A percentile compares a stretch with the other conserved stretches of the same genome.
Evolutionary conservation across 2,888 invertebrate genomes (phyloP).

Genomic region (Pseudococcus longispinus): DNA sequence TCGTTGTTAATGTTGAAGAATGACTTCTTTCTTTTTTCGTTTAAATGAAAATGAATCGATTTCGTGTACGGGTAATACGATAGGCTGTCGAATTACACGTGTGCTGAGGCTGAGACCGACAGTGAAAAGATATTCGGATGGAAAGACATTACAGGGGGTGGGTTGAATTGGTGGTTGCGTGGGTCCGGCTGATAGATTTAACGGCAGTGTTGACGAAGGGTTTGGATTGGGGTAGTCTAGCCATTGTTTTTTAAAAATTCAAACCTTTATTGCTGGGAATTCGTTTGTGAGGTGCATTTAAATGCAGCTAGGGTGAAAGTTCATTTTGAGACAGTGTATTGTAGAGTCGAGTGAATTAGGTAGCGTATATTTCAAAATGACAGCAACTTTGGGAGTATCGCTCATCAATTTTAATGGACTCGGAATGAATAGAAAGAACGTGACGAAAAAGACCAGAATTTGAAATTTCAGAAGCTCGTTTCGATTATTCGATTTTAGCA

Average conservation of each 20-base stretch:
- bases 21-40: conserved; percentile 7
- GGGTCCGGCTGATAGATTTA: neutral
- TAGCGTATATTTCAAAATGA: no score
- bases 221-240: neutral
- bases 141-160: neutral
- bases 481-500: no score
- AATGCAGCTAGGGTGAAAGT: neutral
- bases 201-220: neutral
- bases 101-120: neutral
- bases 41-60: conserved; percentile 20
- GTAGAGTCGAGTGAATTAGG: neutral
- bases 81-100: neutral
- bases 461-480: no score
- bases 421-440: no score
- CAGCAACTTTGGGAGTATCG: no score
- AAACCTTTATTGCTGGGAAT: neutral
- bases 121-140: neutral
- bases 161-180: neutral
- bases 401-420: no score
- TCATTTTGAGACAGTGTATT: neutral
- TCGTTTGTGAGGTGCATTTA: neutral
- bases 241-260: neutral
- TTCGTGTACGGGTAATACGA: neutral
- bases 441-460: no score
- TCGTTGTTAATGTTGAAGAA: conserved; percentile 22